These are phyloP conservation scores for Drosophila elegans DNA, from an alignment of 1,140 invertebrate species.

Conservation along the genomic window DNA sequence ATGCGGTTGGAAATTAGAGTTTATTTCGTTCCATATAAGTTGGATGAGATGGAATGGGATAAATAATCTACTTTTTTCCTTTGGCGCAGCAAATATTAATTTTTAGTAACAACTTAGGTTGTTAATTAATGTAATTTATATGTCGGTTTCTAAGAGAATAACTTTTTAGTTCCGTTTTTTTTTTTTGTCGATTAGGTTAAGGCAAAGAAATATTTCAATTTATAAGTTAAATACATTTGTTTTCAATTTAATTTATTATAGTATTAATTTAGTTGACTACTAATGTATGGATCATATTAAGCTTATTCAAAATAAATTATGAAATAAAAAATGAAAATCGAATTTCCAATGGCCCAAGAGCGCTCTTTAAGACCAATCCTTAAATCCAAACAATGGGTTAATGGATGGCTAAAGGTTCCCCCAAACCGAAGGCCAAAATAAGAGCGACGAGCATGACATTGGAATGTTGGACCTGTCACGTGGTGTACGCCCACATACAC, in stretches of 20 bases:
- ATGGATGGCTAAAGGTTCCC: slow-evolving; percentile 12
- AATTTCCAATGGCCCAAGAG: not conserved
- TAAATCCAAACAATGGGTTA: slow-evolving; percentile 31
- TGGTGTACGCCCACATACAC: slow-evolving; percentile 29
- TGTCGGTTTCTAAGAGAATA: no score
- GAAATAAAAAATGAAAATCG: not conserved
- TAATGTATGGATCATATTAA: no score
- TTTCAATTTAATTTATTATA: no score
- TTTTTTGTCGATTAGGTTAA: no score
- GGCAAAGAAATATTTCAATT: no score
- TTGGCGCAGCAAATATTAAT: no score
- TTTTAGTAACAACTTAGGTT: no score
- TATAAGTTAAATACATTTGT: no score
- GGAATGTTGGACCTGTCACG: slow-evolving; percentile 55
- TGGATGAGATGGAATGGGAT: not conserved
- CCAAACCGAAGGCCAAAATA: not conserved
- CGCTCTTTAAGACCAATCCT: slow-evolving; percentile 26
- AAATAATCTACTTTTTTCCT: no score
- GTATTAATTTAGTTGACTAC: no score
- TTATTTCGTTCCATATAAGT: slow-evolving; percentile 10
- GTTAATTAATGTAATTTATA: no score
- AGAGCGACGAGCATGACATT: slow-evolving; percentile 28
- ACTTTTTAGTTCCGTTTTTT: no score
- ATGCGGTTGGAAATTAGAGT: slow-evolving; percentile 32
- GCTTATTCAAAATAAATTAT: not conserved